These are phyloP conservation scores for Momotus momota DNA, from an alignment of 2,797 vertebrate species.

Conservation along the genomic window DNA sequence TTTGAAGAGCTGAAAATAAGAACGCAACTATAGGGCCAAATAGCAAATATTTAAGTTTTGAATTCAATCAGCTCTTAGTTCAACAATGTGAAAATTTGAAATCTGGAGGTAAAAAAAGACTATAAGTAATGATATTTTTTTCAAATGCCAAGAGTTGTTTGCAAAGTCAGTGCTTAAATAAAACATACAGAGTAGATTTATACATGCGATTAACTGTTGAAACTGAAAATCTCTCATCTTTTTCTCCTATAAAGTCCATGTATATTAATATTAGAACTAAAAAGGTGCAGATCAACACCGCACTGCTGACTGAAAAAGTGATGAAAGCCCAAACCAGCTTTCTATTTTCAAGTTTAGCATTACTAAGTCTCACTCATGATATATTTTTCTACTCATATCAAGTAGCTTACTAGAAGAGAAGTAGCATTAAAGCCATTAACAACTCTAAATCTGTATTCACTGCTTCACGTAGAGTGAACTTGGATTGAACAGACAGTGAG, in stretches of 20 bases:
- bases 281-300: background rate
- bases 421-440: background rate
- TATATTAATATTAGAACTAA: background rate
- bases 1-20: background rate
- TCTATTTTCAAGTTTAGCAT: background rate
- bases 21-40: background rate
- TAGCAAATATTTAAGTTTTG: background rate
- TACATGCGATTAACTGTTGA: background rate
- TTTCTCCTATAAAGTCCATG: background rate
- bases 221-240: background rate
- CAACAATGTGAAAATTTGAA: background rate
- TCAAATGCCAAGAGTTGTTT: background rate
- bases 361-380: background rate
- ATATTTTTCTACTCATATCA: background rate
- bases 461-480: background rate
- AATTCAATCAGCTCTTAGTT: background rate
- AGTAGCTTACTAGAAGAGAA: background rate
- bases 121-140: background rate
- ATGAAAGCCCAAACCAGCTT: background rate
- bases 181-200: background rate
- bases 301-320: background rate
- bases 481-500: background rate
- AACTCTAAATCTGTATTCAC: background rate
- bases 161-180: background rate
- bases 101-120: background rate